Percentiles rank a stretch among this genome's conserved stretches.
These are phyloP conservation scores for Macrobrachium rosenbergii DNA, from an alignment of 1,140 invertebrate genomes.

Conservation along the genomic window DNA sequence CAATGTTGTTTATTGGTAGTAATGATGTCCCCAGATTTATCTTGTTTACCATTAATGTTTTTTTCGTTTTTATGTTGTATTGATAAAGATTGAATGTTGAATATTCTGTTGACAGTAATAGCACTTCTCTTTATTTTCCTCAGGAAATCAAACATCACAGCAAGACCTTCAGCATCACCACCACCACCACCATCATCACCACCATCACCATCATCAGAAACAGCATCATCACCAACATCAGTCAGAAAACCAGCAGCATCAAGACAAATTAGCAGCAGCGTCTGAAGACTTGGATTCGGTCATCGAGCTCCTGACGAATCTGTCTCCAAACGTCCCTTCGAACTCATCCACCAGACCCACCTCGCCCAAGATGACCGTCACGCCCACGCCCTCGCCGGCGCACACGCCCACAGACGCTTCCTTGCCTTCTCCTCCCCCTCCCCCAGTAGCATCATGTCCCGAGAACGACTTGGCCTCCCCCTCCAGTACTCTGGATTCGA, in stretches of 20 bases:
- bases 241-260: background rate
- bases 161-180: no score
- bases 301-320: constrained; percentile 46
- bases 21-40: no score
- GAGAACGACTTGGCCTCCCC: constrained; percentile 25
- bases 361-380: background rate
- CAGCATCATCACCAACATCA: background rate
- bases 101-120: no score
- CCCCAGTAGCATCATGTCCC: background rate
- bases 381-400: constrained; percentile 4
- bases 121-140: no score
- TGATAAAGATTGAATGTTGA: no score
- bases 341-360: background rate
- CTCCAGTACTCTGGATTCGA: constrained; percentile 39
- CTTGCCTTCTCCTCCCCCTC: background rate
- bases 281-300: constrained; percentile 41
- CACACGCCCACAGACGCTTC: background rate
- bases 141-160: no score
- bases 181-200: no score
- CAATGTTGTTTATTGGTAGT: no score
- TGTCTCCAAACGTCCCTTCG: constrained; percentile 12
- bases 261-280: constrained; percentile 1
- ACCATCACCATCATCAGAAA: background rate
- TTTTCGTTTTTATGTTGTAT: no score
- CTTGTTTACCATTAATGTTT: no score